Conservation (phyloP, 2,888 invertebrate genomes). For the Margaritifera margaritifera region DNA sequence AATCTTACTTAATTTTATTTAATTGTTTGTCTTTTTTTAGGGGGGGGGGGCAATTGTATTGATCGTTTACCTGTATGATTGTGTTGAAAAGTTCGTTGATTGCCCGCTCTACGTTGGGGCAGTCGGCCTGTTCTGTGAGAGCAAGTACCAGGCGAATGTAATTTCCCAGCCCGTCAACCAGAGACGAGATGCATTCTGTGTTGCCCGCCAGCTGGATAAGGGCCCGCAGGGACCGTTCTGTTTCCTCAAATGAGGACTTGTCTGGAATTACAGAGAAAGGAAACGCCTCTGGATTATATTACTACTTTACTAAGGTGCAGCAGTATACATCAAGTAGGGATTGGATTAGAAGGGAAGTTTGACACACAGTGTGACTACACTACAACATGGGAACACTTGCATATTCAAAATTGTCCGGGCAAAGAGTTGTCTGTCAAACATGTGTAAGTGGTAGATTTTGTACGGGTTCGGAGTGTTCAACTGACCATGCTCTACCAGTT, state of each 20-base stretch:
- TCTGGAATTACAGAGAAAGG: constrained; percentile 49
- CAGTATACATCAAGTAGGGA: too few species aligned
- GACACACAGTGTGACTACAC: too few species aligned
- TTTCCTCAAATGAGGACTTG: constrained; percentile 65
- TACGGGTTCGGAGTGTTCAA: too few species aligned
- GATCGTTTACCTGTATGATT: constrained; percentile 55
- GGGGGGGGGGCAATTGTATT: too few species aligned
- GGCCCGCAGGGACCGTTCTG: constrained; percentile 75
- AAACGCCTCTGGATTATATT: not conserved
- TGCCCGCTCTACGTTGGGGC: constrained; percentile 55
- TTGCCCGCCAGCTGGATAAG: constrained; percentile 77
- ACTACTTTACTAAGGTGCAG: not conserved
- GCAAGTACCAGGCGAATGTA: constrained; percentile 72
- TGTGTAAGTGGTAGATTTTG: too few species aligned
- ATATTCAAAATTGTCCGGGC: not conserved
- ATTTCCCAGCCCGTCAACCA: constrained; percentile 74
- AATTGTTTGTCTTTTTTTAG: too few species aligned
- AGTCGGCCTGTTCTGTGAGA: constrained; percentile 72
- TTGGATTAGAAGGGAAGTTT: too few species aligned
- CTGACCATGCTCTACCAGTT: too few species aligned
- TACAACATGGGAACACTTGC: too few species aligned
- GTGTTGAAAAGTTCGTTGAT: constrained; percentile 64
- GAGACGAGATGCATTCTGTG: constrained; percentile 76
- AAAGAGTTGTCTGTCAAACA: not conserved
- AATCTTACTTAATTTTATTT: too few species aligned